A percentile compares a stretch with the other conserved stretches of the same genome.
Evolutionary conservation across 23 tunicate genomes (phyloP).

Genomic region (Ascidia mentula): DNA sequence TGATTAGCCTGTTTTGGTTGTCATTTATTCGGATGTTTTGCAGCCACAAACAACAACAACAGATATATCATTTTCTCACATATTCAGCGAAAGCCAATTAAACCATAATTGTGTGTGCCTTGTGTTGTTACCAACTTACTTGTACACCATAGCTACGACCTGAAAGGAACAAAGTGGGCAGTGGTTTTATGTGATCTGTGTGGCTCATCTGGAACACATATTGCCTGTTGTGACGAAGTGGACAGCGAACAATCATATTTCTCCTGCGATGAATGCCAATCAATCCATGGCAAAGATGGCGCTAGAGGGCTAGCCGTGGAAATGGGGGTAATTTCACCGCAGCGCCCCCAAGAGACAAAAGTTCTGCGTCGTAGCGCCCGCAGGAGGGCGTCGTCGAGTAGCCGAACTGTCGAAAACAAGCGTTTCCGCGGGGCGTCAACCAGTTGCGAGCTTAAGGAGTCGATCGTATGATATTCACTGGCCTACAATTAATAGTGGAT

Average conservation of each 20-base stretch:
- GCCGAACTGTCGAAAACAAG: not conserved
- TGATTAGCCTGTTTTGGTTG: too few species aligned
- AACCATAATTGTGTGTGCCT: too few species aligned
- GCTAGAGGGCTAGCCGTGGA: slow-evolving; percentile 30
- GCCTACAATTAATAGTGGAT: too few species aligned
- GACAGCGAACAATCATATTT: slow-evolving; percentile 26
- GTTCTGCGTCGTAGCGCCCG: not conserved
- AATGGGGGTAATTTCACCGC: slow-evolving; percentile 31
- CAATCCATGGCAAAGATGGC: slow-evolving; percentile 33
- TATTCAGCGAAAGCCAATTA: too few species aligned
- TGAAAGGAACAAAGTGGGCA: slow-evolving; percentile 51
- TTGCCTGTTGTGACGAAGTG: slow-evolving; percentile 47
- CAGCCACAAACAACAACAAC: too few species aligned
- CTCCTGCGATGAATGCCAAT: slow-evolving; percentile 25
- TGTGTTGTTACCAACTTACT: too few species aligned
- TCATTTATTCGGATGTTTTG: too few species aligned
- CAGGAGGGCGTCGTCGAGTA: not conserved
- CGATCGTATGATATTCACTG: too few species aligned
- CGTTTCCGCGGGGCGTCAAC: too few species aligned
- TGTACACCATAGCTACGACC: slow-evolving; percentile 44
- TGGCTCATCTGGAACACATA: slow-evolving; percentile 75
- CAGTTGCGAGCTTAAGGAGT: too few species aligned
- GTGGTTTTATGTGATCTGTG: slow-evolving; percentile 73
- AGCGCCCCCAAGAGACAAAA: too few species aligned
- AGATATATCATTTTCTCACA: too few species aligned